These are phyloP conservation scores for Salminus brasiliensis DNA, from an alignment of 2,113 vertebrate genomes.

Conservation along the genomic window DNA sequence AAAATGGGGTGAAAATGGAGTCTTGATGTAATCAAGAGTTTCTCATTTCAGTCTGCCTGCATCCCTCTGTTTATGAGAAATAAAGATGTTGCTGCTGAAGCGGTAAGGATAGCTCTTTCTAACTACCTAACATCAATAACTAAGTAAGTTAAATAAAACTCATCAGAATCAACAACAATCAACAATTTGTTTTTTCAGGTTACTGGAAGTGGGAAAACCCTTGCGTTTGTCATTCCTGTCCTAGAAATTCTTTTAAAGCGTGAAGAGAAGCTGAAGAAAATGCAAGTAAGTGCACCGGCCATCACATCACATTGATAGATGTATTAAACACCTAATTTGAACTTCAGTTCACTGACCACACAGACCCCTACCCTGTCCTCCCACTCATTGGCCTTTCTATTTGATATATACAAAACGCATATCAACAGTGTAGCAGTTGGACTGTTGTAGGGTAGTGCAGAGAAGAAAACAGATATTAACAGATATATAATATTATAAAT, in stretches of 20 bases:
- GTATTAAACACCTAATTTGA: too few species aligned
- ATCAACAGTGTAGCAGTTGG: too few species aligned
- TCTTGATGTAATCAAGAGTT: neutral
- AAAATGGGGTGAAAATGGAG: too few species aligned
- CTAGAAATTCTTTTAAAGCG: constrained; percentile 89
- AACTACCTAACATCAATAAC: neutral
- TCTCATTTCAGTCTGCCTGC: constrained; percentile 82
- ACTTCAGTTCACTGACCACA: too few species aligned
- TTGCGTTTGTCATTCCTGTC: constrained; percentile 93
- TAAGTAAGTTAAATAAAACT: too few species aligned
- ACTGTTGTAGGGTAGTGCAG: too few species aligned
- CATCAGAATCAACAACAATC: neutral
- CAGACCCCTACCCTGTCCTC: too few species aligned
- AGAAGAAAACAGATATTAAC: too few species aligned
- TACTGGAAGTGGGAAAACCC: constrained; percentile 95
- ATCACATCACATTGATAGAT: too few species aligned
- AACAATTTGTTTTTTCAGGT: constrained; percentile 76
- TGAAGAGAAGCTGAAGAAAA: constrained; percentile 90
- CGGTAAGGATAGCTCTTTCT: constrained; percentile 77
- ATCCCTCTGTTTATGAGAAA: constrained; percentile 96
- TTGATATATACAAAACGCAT: too few species aligned
- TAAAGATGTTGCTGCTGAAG: constrained; percentile 95
- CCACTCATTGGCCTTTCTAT: too few species aligned
- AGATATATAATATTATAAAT: too few species aligned
- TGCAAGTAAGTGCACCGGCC: constrained; percentile 76